Percentiles rank a stretch among this genome's conserved stretches.
Conservation (phyloP, 1,140 invertebrate genomes). For the Oscheius sp. region DNA sequence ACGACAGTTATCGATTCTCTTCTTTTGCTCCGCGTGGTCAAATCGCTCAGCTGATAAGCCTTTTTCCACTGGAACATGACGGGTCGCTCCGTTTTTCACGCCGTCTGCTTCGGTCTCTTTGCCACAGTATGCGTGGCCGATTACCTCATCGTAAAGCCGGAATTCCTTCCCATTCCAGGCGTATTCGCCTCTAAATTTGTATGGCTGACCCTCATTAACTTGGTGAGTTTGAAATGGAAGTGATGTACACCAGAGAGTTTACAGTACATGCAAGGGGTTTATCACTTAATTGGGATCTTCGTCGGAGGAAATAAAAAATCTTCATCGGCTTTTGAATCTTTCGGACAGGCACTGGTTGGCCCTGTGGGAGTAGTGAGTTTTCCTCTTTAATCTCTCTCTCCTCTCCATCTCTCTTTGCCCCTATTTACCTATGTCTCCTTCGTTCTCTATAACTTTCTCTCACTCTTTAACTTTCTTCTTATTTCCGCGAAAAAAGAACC, state of each 20-base stretch:
- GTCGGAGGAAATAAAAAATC: neutral
- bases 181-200: constrained; percentile 45
- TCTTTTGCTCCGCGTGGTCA: no score
- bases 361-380: constrained; percentile 40
- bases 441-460: no score
- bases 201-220: constrained; percentile 50
- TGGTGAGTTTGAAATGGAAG: constrained; percentile 26
- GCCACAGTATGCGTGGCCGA: constrained; percentile 38
- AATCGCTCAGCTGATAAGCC: no score
- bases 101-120: constrained; percentile 4
- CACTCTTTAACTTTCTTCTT: no score
- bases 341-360: constrained; percentile 37
- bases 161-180: constrained; percentile 34
- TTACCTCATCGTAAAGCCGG: neutral
- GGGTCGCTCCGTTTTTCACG: no score
- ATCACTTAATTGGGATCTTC: constrained; percentile 14
- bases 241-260: neutral
- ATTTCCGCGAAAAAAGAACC: no score
- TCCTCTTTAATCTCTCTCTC: neutral
- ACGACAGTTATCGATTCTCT: no score
- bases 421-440: no score
- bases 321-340: constrained; percentile 33
- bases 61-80: no score
- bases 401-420: neutral
- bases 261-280: constrained; percentile 14